A percentile compares a stretch with the other conserved stretches of the same genome.
These are phyloP conservation scores for Mactra quadrangularis DNA, from an alignment of 1,140 invertebrate genomes.

Conservation along the genomic window DNA sequence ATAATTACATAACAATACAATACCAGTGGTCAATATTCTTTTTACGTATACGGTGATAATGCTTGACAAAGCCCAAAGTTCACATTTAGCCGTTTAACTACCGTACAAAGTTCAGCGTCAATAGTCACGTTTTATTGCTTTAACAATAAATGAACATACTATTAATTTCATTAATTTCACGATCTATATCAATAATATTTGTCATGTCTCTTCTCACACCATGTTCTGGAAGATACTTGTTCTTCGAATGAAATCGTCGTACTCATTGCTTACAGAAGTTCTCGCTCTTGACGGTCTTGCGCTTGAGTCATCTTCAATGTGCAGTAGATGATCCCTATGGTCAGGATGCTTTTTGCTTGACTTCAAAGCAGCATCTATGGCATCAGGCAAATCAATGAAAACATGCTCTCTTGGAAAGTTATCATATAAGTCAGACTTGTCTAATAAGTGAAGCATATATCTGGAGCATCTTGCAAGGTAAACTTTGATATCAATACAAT, in stretches of 20 bases:
- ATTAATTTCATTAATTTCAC: no score
- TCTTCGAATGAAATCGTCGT: slow-evolving; percentile 43
- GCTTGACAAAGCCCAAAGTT: no score
- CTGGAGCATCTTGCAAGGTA: slow-evolving; percentile 59
- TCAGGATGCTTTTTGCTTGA: neutral
- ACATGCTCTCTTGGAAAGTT: slow-evolving; percentile 51
- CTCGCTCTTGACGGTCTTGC: neutral
- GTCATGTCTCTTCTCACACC: no score
- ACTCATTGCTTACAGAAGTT: slow-evolving; percentile 5
- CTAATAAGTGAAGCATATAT: slow-evolving; percentile 53
- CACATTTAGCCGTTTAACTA: no score
- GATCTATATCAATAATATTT: no score
- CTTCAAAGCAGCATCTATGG: slow-evolving; percentile 32
- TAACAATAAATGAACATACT: no score
- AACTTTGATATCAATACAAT: slow-evolving; percentile 55
- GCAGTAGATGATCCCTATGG: slow-evolving; percentile 16
- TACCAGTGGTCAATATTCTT: no score
- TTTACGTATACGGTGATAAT: no score
- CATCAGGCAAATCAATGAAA: slow-evolving; percentile 64
- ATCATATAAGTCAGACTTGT: slow-evolving; percentile 63
- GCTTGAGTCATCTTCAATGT: slow-evolving; percentile 13
- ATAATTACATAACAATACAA: no score
- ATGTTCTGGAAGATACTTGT: slow-evolving; percentile 46
- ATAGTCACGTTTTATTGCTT: no score
- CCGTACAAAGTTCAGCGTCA: no score